phyloP scores from a whole-genome alignment of 1,140 invertebrate species.

The Temnothorax longispinosus region DNA sequence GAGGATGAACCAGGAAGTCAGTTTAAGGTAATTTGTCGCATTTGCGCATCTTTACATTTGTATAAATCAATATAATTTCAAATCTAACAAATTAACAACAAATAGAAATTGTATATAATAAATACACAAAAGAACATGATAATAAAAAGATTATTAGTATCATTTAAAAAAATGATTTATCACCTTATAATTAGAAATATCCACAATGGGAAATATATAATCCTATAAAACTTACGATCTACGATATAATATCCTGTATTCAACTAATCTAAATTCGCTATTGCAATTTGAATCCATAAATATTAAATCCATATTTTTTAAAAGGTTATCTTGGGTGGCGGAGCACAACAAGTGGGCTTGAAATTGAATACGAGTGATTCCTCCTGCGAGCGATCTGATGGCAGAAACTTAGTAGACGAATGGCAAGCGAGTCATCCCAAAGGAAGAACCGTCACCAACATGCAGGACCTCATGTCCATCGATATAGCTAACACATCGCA shows the following conservation, averaged over 20 bases:
- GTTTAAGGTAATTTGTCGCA: conserved; percentile 86
- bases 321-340: too few species aligned
- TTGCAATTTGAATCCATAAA: conserved; percentile 5
- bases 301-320: too few species aligned
- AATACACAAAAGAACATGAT: not conserved
- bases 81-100: not conserved
- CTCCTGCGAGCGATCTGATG: conserved; percentile 85
- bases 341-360: conserved; percentile 83
- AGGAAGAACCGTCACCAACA: conserved; percentile 85
- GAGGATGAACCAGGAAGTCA: conserved; percentile 87
- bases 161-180: not conserved
- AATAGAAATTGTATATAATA: not conserved
- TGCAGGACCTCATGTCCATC: conserved; percentile 85
- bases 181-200: not conserved
- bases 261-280: not conserved
- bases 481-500: conserved; percentile 85
- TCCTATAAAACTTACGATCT: not conserved
- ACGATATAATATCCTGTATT: too few species aligned
- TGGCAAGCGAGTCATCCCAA: conserved; percentile 86
- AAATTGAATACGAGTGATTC: conserved; percentile 42
- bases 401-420: conserved; percentile 86
- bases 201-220: not conserved
- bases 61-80: not conserved
- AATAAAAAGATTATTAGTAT: not conserved
- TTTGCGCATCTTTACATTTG: too few species aligned